Conservation (phyloP, 2,797 vertebrate genomes). For the Poecile montanus region DNA sequence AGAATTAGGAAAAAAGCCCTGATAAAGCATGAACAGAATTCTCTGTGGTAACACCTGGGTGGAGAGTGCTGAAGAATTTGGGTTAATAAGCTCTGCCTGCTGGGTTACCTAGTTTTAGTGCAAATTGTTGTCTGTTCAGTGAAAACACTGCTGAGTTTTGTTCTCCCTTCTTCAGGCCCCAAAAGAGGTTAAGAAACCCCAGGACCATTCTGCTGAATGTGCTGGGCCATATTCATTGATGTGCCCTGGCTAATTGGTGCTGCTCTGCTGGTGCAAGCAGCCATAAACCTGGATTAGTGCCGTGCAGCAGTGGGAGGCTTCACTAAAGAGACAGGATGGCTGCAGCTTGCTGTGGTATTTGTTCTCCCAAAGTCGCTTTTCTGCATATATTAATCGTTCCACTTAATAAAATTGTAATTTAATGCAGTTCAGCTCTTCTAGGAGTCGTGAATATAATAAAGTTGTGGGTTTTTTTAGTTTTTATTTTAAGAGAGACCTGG, state of each 20-base stretch:
- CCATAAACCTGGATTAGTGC: slow-evolving; percentile 16
- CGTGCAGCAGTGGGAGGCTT: not conserved
- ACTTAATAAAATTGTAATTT: not conserved
- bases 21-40: not conserved
- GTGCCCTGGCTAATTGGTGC: not conserved
- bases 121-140: not conserved
- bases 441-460: not conserved
- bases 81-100: slow-evolving; percentile 49
- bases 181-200: slow-evolving; percentile 33
- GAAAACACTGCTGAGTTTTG: not conserved
- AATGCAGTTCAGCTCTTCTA: not conserved
- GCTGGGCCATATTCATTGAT: not conserved
- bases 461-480: not conserved
- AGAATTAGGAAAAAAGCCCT: not conserved
- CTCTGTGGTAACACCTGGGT: not conserved
- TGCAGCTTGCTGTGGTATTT: not conserved
- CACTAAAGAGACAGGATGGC: not conserved
- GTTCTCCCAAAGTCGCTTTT: not conserved
- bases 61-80: not conserved
- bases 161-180: not conserved
- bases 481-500: not conserved
- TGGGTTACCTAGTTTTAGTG: not conserved
- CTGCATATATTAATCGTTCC: not conserved
- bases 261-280: not conserved
- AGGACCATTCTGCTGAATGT: not conserved